Percentiles rank a stretch among this genome's conserved stretches.
Conservation (phyloP, 2,113 vertebrate genomes). For the Heloderma charlesbogerti region DNA sequence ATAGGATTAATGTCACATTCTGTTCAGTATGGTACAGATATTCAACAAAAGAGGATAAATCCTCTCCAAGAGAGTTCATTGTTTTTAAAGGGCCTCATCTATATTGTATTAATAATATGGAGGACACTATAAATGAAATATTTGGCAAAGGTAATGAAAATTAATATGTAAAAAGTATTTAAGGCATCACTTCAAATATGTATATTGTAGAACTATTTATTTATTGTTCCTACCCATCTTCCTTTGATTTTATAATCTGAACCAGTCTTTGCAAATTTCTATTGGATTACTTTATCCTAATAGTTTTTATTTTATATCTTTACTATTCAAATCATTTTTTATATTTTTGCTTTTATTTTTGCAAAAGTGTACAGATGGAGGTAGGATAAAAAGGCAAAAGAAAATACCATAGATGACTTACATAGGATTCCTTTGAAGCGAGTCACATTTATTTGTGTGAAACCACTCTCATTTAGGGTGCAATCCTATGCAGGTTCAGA, state of each 20-base stretch:
- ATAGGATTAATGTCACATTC: background rate
- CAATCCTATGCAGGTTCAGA: too few relatives aligned
- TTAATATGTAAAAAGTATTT: conserved; percentile 19
- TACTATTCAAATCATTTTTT: background rate
- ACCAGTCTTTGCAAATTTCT: background rate
- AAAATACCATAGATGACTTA: conserved; percentile 11
- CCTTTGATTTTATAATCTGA: accelerated
- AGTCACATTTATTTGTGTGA: background rate
- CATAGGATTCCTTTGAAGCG: background rate
- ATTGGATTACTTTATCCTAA: conserved; percentile 28
- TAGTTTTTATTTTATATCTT: background rate
- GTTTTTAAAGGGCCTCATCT: conserved; percentile 20
- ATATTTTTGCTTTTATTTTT: conserved; percentile 2
- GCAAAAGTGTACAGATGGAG: background rate
- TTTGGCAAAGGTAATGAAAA: conserved; percentile 34
- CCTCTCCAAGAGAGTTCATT: conserved; percentile 1
- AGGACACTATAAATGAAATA: background rate
- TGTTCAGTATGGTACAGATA: conserved; percentile 29
- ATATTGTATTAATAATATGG: too few relatives aligned
- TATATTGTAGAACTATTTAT: background rate
- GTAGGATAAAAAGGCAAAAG: conserved; percentile 34
- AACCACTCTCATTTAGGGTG: background rate
- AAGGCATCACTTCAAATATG: conserved; percentile 28
- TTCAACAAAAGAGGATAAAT: background rate
- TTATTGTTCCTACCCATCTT: background rate